Evolutionary conservation across 35 echinoderm and acorn worm species (phyloP), one percentile per base, ranked within the genome.

Genomic region (Apostichopus californicus): DNA sequence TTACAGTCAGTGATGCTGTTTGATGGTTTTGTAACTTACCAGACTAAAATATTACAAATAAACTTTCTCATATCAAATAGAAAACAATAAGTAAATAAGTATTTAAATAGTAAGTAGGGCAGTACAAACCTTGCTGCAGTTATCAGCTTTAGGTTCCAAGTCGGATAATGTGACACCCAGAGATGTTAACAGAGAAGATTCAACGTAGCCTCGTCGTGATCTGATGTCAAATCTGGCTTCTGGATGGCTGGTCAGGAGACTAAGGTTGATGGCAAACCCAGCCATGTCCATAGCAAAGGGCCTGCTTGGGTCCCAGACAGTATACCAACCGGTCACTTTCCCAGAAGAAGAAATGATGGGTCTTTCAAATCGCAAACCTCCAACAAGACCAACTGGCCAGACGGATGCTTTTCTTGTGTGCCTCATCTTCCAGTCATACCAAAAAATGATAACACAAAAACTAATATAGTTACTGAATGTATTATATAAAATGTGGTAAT

Each of bases 201-300:
- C 97, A 65, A 99, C 73, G 61, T 99, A 96, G 11, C 97, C 97
- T 46, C 94, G 83, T 52, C 77, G 96, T n/a, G 92, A 86, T 22
- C 55, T 88, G 70, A 96, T 93, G 63, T 96, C 95, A 92, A 99
- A 99, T 79, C 85, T 91, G 2, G 95, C 95, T 21, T 92, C 65
- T 14, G 95, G 91, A 12, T 90, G 70, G 61, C 77, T 61, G 10
- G 90, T 57, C 11, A 99, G 60, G 0, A 99, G 90, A 24, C 66
- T 68, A 2, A 99, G 93, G 80, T 96, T 99, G 25, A 99, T 70
- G 10, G 97, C 95, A 90, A 99, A 99, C 6, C 97, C 97, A 11
- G 97, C 97, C 97, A 99, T 99, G 87, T 99, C 97, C 93, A 99
- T 99, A 15, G 95, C 95, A 95, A 96, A 99, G 21, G 97, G 97